Percentiles rank a stretch among this genome's conserved stretches.
Conservation (phyloP, 1,140 invertebrate genomes). For the Scylla paramamosain region DNA sequence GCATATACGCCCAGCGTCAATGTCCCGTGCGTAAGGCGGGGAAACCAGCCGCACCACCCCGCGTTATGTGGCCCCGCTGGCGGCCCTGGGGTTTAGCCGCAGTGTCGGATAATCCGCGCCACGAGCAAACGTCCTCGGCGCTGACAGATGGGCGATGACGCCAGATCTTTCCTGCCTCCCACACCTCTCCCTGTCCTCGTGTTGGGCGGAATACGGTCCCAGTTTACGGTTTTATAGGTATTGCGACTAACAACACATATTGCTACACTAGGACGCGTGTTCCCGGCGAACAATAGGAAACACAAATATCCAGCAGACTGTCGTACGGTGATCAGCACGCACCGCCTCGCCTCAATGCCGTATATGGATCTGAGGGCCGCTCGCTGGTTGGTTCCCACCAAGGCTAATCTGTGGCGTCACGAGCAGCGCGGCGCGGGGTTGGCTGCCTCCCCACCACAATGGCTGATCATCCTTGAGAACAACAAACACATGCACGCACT, state of each 20-base stretch:
- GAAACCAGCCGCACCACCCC: background rate
- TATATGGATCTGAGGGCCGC: conserved; percentile 65
- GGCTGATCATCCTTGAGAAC: conserved; percentile 60
- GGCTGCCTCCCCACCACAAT: conserved; percentile 36
- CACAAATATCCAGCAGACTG: background rate
- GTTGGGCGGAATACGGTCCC: background rate
- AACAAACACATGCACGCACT: background rate
- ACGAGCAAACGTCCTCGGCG: conserved; percentile 39
- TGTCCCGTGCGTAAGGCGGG: conserved; percentile 23
- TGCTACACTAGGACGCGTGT: background rate
- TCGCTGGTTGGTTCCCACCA: conserved; percentile 39
- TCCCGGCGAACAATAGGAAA: background rate
- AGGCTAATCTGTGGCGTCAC: conserved; percentile 69
- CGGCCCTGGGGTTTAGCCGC: conserved; percentile 70
- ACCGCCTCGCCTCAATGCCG: conserved; percentile 50
- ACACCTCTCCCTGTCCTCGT: background rate
- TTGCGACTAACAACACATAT: background rate
- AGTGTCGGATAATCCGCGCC: conserved; percentile 74
- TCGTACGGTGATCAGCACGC: conserved; percentile 30
- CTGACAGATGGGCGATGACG: conserved; percentile 49
- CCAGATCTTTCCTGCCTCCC: background rate
- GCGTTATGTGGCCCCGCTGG: conserved; percentile 53
- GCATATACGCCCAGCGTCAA: conserved; percentile 1
- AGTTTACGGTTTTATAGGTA: background rate
- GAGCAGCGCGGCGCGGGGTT: conserved; percentile 32